Evolutionary conservation across 37 sponge, comb jelly and placozoan species (phyloP).

Genomic region (Aplysina aerophoba): DNA sequence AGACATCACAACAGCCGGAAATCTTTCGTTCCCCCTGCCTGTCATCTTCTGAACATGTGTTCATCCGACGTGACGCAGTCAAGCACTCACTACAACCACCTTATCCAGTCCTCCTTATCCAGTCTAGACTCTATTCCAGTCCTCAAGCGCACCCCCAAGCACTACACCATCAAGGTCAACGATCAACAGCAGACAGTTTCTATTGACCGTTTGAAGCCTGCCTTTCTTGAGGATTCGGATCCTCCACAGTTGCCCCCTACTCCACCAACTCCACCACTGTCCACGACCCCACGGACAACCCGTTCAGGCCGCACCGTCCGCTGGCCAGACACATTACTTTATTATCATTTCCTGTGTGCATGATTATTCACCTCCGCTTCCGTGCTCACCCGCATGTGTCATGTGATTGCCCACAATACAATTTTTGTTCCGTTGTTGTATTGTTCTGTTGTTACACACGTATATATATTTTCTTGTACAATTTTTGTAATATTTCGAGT

Average conservation of each 20-base stretch:
- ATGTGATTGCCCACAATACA: too few species aligned
- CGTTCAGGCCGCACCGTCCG: background rate
- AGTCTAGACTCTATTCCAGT: conserved; percentile 28
- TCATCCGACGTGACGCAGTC: conserved; percentile 58
- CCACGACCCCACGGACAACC: background rate
- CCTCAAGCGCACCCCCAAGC: conserved; percentile 46
- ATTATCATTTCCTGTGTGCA: too few species aligned
- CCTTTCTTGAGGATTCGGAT: conserved; percentile 26
- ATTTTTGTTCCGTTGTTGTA: too few species aligned
- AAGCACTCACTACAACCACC: conserved; percentile 53
- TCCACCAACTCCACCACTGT: background rate
- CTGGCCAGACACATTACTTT: background rate
- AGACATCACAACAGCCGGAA: background rate
- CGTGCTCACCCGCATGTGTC: too few species aligned
- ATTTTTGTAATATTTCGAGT: too few species aligned
- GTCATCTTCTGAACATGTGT: conserved; percentile 54
- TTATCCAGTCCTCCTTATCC: conserved; percentile 54
- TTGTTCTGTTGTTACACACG: too few species aligned
- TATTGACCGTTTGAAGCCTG: conserved; percentile 74
- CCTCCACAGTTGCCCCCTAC: background rate
- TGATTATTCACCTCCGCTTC: too few species aligned
- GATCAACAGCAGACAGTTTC: conserved; percentile 53
- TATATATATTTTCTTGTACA: too few species aligned
- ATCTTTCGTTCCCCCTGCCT: background rate
- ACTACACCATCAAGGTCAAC: conserved; percentile 55